A percentile compares a stretch with the other conserved stretches of the same genome.
Evolutionary conservation across 1,140 invertebrate genomes (phyloP).

Genomic region (Schlechtendalia chinensis): DNA sequence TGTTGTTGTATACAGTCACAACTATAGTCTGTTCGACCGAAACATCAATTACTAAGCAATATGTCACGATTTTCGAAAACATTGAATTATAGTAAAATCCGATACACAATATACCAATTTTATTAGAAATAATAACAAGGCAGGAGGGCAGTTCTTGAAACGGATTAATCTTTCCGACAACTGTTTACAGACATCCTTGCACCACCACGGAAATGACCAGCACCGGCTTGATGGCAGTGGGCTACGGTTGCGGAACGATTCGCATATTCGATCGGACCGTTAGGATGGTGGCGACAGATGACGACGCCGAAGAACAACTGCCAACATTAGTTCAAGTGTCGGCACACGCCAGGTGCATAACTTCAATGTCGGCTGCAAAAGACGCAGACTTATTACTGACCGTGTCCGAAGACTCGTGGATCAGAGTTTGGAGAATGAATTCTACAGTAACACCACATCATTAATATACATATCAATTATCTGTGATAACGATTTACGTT

Average conservation of each 20-base stretch:
- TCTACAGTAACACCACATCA: background rate
- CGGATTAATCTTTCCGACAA: no score
- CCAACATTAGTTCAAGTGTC: constrained; percentile 56
- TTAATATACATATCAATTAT: background rate
- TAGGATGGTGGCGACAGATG: background rate
- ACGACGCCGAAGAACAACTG: constrained; percentile 21
- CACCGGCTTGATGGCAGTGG: background rate
- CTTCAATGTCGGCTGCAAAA: constrained; percentile 57
- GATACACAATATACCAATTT: no score
- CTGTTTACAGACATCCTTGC: constrained; percentile 26
- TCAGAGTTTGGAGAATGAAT: constrained; percentile 56
- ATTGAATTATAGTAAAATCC: no score
- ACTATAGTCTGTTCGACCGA: no score
- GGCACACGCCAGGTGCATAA: constrained; percentile 59
- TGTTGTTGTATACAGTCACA: no score
- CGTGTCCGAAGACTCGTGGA: constrained; percentile 59
- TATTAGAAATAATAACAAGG: no score
- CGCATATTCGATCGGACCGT: constrained; percentile 30
- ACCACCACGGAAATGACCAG: constrained; percentile 5
- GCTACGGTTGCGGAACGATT: constrained; percentile 37
- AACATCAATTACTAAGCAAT: no score
- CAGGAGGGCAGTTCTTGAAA: no score
- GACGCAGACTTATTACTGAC: constrained; percentile 57
- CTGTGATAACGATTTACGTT: background rate
- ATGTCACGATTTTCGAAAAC: no score